Evolutionary conservation across 2,797 vertebrate genomes (phyloP), one percentile per base, ranked within the genome.

Genomic region (Enteromius fasciolatus): DNA sequence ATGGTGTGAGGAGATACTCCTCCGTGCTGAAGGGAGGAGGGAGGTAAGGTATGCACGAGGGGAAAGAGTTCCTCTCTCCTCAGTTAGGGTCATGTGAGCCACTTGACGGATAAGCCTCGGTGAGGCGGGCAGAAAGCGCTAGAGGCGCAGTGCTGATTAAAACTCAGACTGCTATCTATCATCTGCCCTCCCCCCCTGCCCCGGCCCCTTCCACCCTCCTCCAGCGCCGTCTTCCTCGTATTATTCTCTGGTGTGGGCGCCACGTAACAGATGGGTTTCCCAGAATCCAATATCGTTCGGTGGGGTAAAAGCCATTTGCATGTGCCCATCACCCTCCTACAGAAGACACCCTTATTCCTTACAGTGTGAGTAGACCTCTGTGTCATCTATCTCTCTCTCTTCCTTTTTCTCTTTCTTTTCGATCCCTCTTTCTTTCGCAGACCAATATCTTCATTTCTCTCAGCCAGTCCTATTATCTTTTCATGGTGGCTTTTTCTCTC

Each of bases 91-190:
- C 85, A 83, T 83, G 82, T 87, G 86, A 57, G 57, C 68, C 11
- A 74, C 59, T 80, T 90, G 88, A 89, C 85, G 83, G 89, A 90
- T 90, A 87, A 86, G 83, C 69, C 86, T 86, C 80, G 66, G 74
- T 79, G 64, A 69, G 79, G 87, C 57, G 50, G 76, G 63, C 82
- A 50, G 83, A 87, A 81, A 87, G 67, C 64, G 86, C 89, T 88
- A 82, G 85, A 87, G 89, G 87, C 89, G 82, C 82, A 84, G 83
- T 76, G 81, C 85, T 90, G 89, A 90, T 90, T 90, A 90, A 90
- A 90, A 88, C 87, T 90, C 85, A 86, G 74, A 83, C 83, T 82
- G 80, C 87, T 84, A 89, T 90, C 87, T 85, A 88, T 90, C 89
- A 90, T 84, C 68, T 57, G 25, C 44, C 69, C 73, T 25, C 28